Conservation (phyloP, 1,140 invertebrate species). For the Plectus sambesii region DNA sequence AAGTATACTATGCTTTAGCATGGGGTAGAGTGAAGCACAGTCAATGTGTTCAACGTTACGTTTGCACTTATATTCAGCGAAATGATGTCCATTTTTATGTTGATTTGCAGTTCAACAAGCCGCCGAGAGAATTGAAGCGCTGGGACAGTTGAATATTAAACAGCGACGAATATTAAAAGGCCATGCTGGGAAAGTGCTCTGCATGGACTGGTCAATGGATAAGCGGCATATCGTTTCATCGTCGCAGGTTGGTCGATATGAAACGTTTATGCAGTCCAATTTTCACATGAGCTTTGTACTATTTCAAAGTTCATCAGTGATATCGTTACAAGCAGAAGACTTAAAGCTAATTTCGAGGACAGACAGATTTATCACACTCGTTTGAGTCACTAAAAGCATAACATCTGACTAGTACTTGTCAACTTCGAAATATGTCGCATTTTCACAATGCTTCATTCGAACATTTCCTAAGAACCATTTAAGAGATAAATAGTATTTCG, state of each 20-base stretch:
- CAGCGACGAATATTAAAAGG: constrained; percentile 84
- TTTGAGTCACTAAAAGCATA: not conserved
- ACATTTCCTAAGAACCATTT: not conserved
- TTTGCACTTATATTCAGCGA: not conserved
- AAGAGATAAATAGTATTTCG: not conserved
- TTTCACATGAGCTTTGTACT: not conserved
- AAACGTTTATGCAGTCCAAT: constrained; percentile 2
- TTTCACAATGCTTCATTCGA: not conserved
- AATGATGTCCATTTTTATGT: constrained; percentile 9
- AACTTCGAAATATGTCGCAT: too few species aligned
- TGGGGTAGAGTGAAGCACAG: constrained; percentile 11
- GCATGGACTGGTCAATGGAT: constrained; percentile 95
- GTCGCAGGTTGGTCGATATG: constrained; percentile 64
- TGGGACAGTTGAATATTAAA: constrained; percentile 83
- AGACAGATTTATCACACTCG: constrained; percentile 14
- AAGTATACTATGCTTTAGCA: not conserved
- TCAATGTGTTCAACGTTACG: constrained; percentile 4
- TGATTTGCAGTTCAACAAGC: constrained; percentile 68
- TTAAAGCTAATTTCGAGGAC: constrained; percentile 2
- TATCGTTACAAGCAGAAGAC: constrained; percentile 4
- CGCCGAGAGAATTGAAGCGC: constrained; percentile 76
- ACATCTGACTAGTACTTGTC: too few species aligned
- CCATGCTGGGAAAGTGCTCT: constrained; percentile 94
- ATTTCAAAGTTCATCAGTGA: constrained; percentile 1
- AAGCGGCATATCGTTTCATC: constrained; percentile 95